A percentile compares a stretch with the other conserved stretches of the same genome.
Evolutionary conservation across 2,113 vertebrate genomes (phyloP).

Genomic region (Sinocyclocheilus maitianheensis): DNA sequence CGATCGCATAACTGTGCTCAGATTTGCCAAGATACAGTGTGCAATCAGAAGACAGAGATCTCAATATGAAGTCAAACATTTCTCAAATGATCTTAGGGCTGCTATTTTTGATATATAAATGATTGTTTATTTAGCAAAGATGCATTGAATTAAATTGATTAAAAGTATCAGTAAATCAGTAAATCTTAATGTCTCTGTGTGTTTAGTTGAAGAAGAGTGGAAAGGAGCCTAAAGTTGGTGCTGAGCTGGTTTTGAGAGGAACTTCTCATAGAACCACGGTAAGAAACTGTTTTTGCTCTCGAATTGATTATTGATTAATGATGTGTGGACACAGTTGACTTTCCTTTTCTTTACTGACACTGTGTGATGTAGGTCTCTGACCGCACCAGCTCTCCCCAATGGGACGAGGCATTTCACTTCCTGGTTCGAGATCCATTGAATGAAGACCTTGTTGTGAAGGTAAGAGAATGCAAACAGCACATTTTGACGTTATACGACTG

Average conservation of each 20-base stretch:
- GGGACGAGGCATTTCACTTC: slow-evolving; percentile 84
- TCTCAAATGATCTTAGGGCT: not conserved
- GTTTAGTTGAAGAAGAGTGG: slow-evolving; percentile 84
- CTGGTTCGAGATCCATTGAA: slow-evolving; percentile 75
- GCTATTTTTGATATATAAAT: not conserved
- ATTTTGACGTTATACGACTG: not conserved
- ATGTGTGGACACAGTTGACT: not conserved
- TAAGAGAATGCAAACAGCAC: slow-evolving; percentile 52
- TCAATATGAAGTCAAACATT: not conserved
- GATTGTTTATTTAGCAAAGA: not conserved
- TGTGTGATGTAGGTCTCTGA: slow-evolving; percentile 72
- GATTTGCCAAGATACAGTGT: not conserved
- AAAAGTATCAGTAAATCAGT: not conserved
- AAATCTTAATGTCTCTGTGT: slow-evolving; percentile 33
- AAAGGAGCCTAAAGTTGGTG: slow-evolving; percentile 82
- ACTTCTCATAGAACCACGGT: slow-evolving; percentile 84
- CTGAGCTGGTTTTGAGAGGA: slow-evolving; percentile 74
- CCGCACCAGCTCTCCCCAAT: slow-evolving; percentile 77
- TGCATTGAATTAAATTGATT: not conserved
- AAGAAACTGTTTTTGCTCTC: slow-evolving; percentile 21
- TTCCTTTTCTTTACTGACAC: not conserved
- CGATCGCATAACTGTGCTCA: not conserved
- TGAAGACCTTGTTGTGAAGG: slow-evolving; percentile 85
- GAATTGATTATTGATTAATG: too few species aligned
- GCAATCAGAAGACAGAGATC: not conserved